Percentiles rank a stretch among this genome's conserved stretches.
These are phyloP conservation scores for Galemys pyrenaicus DNA, from an alignment of 2,113 vertebrate genomes.

Conservation along the genomic window DNA sequence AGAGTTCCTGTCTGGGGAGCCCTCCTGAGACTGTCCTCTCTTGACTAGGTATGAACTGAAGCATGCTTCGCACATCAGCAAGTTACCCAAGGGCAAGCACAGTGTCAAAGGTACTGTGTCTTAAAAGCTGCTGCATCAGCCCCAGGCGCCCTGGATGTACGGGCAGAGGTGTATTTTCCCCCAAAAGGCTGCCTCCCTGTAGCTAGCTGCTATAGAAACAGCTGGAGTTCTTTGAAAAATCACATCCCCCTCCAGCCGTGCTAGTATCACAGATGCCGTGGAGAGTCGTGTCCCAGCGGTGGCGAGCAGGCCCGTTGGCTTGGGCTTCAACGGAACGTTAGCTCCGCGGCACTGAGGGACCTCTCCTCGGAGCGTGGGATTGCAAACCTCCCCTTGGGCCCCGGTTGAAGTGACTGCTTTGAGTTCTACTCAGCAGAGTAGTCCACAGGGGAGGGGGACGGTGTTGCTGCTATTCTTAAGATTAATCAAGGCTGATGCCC, in stretches of 20 bases:
- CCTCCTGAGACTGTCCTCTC: constrained; percentile 62
- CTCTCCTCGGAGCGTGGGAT: no score
- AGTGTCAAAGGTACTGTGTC: constrained; percentile 95
- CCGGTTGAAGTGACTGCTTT: background rate
- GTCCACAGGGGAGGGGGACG: fast-evolving
- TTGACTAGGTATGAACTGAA: constrained; percentile 94
- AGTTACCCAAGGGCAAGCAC: constrained; percentile 97
- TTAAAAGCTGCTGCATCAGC: background rate
- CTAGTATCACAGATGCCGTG: background rate
- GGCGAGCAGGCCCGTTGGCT: no score
- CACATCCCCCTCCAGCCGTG: background rate
- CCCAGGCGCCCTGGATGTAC: fast-evolving
- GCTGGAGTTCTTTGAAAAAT: background rate
- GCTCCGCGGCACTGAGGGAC: background rate
- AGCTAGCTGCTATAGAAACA: background rate
- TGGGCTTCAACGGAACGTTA: background rate
- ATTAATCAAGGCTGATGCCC: background rate
- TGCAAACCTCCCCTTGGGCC: background rate
- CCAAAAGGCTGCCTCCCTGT: background rate
- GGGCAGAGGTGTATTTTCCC: no score
- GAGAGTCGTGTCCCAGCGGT: background rate
- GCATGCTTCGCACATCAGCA: constrained; percentile 96
- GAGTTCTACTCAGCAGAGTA: background rate
- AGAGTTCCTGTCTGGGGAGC: background rate
- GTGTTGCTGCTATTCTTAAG: fast-evolving